Conservation (phyloP, 2,888 invertebrate species). For the Drosophila ochracea region DNA sequence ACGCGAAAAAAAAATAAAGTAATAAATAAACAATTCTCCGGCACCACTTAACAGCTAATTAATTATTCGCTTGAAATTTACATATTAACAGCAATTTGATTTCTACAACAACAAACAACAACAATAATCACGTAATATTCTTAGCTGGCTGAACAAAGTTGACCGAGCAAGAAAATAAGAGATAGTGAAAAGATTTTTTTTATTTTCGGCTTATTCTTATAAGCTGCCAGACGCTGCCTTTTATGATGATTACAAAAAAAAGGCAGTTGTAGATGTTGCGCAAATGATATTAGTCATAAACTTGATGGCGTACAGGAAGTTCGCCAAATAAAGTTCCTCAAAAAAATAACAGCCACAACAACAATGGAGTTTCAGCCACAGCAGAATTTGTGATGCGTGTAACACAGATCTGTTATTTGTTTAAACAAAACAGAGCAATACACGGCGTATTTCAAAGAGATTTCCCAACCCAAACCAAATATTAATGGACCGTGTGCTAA, state of each 20-base stretch:
- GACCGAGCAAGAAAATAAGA: constrained; percentile 19
- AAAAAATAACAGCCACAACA: constrained; percentile 3
- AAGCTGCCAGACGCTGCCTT: constrained; percentile 6
- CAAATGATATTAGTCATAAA: constrained; percentile 37
- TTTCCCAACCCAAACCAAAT: background rate
- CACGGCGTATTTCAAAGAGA: constrained; percentile 37
- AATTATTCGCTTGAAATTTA: constrained; percentile 61
- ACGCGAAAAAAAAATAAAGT: constrained; percentile 39
- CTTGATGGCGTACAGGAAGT: constrained; percentile 59
- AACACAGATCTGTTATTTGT: constrained; percentile 47
- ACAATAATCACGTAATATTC: constrained; percentile 53
- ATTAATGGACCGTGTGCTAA: constrained; percentile 9
- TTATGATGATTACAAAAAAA: constrained; percentile 32
- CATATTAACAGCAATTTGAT: constrained; percentile 56
- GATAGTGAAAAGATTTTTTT: constrained; percentile 13
- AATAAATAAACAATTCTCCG: constrained; percentile 61
- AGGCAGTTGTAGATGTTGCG: constrained; percentile 11
- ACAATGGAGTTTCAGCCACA: constrained; percentile 19
- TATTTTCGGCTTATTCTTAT: constrained; percentile 24
- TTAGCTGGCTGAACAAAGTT: constrained; percentile 15
- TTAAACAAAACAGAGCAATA: constrained; percentile 33
- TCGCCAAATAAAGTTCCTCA: constrained; percentile 60
- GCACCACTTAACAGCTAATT: constrained; percentile 59
- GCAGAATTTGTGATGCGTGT: constrained; percentile 66
- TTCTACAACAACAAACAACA: constrained; percentile 2